Conservation (phyloP, 2,888 invertebrate species). For the Hartigia nigra region DNA sequence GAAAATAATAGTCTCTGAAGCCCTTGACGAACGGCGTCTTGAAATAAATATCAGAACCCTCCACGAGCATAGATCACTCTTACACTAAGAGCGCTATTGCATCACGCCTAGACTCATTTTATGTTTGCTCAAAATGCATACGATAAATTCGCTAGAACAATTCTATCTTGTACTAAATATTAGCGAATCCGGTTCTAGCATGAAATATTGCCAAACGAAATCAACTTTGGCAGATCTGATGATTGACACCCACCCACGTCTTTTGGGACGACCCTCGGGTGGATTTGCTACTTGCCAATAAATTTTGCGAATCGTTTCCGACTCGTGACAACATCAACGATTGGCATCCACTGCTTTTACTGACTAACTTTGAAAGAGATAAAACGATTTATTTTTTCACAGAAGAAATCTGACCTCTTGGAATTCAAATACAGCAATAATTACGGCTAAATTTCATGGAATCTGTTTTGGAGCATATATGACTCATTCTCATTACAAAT, state of each 20-base stretch:
- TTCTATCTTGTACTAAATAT: neutral
- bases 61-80: neutral
- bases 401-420: neutral
- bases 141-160: neutral
- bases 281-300: neutral
- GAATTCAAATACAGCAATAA: neutral
- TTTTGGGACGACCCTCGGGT: neutral
- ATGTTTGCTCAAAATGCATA: neutral
- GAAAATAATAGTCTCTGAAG: constrained; percentile 34
- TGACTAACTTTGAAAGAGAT: neutral
- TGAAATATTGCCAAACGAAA: neutral
- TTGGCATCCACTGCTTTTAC: neutral
- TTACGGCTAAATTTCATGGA: neutral
- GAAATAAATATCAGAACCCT: neutral
- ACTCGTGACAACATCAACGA: neutral
- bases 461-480: neutral
- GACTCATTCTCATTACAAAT: neutral
- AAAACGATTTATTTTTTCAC: neutral
- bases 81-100: neutral
- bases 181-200: too few relatives aligned
- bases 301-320: neutral
- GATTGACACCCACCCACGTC: neutral
- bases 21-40: neutral
- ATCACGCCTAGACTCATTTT: neutral
- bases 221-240: neutral